phyloP scores from a whole-genome alignment of 2,888 invertebrate species.

The Philereme transversata region DNA sequence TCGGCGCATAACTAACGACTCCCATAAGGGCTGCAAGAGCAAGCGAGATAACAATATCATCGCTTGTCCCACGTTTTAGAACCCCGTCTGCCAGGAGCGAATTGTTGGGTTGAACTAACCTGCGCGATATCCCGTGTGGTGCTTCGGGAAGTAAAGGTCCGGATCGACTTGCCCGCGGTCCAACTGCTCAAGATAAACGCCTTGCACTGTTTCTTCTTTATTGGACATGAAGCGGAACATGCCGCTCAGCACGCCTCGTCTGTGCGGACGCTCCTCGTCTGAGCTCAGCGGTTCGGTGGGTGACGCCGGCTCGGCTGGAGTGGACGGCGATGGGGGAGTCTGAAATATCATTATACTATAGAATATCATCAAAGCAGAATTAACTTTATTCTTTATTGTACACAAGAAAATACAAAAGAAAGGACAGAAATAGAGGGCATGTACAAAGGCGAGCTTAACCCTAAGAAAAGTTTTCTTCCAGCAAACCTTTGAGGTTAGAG shows the following conservation, averaged over 20 bases:
- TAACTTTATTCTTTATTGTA: no score
- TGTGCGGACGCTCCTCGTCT: slow-evolving; percentile 75
- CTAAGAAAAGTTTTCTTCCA: no score
- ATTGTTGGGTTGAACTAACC: slow-evolving; percentile 47
- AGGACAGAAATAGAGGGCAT: no score
- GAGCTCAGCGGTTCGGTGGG: slow-evolving; percentile 75
- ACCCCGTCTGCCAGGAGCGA: no score
- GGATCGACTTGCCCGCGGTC: slow-evolving; percentile 95
- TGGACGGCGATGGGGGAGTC: slow-evolving; percentile 52
- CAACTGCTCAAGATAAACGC: slow-evolving; percentile 96
- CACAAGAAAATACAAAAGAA: no score
- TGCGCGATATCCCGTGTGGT: slow-evolving; percentile 77
- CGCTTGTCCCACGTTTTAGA: no score
- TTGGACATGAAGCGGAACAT: slow-evolving; percentile 95
- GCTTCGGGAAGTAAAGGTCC: slow-evolving; percentile 96
- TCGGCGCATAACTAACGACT: no score
- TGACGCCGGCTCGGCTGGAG: slow-evolving; percentile 61
- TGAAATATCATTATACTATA: slow-evolving; percentile 1
- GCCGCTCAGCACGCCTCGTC: slow-evolving; percentile 91
- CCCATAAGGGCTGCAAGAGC: no score
- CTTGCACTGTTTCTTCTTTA: slow-evolving; percentile 77
- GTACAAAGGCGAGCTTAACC: no score
- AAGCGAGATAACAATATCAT: no score
- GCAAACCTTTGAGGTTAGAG: no score
- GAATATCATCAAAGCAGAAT: no score